Percentiles rank a stretch among this genome's conserved stretches.
phyloP scores from a whole-genome alignment of 2,888 invertebrate genomes.

The Epinotia bilunana region DNA sequence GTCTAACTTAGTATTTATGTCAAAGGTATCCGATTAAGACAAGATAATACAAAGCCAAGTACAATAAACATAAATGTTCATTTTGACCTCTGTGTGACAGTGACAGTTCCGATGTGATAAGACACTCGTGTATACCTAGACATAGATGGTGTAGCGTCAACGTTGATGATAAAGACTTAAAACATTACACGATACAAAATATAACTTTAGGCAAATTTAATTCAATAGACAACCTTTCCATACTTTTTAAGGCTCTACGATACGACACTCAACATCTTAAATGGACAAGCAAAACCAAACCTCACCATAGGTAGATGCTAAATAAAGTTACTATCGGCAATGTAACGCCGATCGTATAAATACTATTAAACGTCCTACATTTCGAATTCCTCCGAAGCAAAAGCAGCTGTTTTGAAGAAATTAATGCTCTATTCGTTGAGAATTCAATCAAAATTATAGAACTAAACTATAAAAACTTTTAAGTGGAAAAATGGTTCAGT shows the following conservation, averaged over 20 bases:
- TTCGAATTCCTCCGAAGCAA: slow-evolving; percentile 5
- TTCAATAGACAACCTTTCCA: neutral
- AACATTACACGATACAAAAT: neutral
- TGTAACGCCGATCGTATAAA: neutral
- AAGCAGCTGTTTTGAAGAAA: slow-evolving; percentile 4
- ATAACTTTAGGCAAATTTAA: neutral
- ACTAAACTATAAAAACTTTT: slow-evolving; percentile 5
- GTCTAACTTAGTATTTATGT: slow-evolving; percentile 6
- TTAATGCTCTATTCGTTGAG: slow-evolving; percentile 12
- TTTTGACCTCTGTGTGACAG: slow-evolving; percentile 28
- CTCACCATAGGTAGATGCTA: neutral
- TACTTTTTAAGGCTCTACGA: neutral
- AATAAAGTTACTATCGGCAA: neutral
- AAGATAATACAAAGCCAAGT: slow-evolving; percentile 8
- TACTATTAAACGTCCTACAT: neutral
- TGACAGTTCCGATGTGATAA: neutral
- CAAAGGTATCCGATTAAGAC: slow-evolving; percentile 13
- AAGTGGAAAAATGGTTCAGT: neutral
- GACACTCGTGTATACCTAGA: slow-evolving; percentile 3
- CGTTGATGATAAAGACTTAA: neutral
- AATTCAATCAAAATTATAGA: slow-evolving; percentile 4
- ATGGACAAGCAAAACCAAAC: too few relatives aligned
- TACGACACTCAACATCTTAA: neutral
- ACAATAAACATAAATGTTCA: slow-evolving; percentile 18
- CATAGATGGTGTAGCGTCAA: neutral